Conservation (phyloP, 1,140 invertebrate genomes). For the Pseudomyrmex concolor region DNA sequence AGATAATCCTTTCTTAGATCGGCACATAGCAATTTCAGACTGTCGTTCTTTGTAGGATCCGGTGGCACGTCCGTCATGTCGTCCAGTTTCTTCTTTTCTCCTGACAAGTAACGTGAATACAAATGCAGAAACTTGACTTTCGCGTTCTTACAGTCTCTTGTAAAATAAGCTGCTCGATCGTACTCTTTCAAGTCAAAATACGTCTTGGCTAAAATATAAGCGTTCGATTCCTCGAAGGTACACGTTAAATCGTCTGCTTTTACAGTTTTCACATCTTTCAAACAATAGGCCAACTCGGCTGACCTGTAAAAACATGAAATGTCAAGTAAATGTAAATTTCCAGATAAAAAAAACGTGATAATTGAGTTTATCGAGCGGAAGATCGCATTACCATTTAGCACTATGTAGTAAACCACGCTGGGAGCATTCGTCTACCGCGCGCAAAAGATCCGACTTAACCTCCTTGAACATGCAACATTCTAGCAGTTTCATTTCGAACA, state of each 20-base stretch:
- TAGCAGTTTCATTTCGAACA: constrained; percentile 81
- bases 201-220: constrained; percentile 93
- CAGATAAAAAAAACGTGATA: not conserved
- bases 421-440: constrained; percentile 89
- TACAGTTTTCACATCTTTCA: constrained; percentile 88
- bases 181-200: constrained; percentile 98
- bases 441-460: constrained; percentile 88
- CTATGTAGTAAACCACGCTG: constrained; percentile 89
- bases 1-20: constrained; percentile 87
- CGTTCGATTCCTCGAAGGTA: constrained; percentile 87
- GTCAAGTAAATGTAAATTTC: not conserved
- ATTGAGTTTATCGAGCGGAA: not conserved
- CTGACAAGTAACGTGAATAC: constrained; percentile 94
- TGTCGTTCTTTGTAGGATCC: constrained; percentile 87
- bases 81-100: constrained; percentile 95
- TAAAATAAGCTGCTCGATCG: constrained; percentile 94
- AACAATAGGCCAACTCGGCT: constrained; percentile 92
- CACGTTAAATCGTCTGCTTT: constrained; percentile 78
- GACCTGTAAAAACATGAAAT: constrained; percentile 85
- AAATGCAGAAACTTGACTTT: constrained; percentile 92
- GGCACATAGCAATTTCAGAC: constrained; percentile 85
- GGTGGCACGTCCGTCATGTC: constrained; percentile 91
- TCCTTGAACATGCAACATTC: constrained; percentile 62
- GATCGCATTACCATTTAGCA: constrained; percentile 89
- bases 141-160: constrained; percentile 89